These are phyloP conservation scores for Hedya salicella DNA, from an alignment of 2,888 invertebrate genomes.

Conservation along the genomic window DNA sequence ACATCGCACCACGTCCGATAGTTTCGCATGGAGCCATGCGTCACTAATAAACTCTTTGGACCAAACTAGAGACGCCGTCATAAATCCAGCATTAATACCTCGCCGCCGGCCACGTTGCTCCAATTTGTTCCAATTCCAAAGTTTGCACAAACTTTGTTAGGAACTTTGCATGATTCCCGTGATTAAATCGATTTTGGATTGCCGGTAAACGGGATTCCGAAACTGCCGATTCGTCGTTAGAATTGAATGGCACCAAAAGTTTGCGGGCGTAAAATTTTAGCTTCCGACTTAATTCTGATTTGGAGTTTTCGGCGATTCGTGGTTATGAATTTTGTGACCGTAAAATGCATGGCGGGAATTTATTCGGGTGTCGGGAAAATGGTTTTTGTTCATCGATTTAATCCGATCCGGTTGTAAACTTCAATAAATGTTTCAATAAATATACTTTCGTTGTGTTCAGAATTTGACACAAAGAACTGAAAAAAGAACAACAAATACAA, in stretches of 20 bases:
- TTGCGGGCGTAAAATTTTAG: constrained; percentile 72
- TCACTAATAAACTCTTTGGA: constrained; percentile 40
- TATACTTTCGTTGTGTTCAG: no score
- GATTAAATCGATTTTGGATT: constrained; percentile 83
- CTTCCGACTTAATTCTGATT: constrained; percentile 64
- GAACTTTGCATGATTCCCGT: constrained; percentile 81
- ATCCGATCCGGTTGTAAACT: no score
- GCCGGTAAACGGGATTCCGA: constrained; percentile 75
- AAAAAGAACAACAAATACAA: background rate
- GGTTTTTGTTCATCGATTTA: background rate
- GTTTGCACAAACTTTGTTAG: constrained; percentile 77
- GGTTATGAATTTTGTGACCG: constrained; percentile 34
- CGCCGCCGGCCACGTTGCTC: constrained; percentile 76
- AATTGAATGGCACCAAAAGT: constrained; percentile 70
- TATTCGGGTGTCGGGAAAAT: background rate
- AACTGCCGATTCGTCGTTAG: constrained; percentile 79
- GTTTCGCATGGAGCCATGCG: constrained; percentile 28
- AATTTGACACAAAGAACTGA: background rate
- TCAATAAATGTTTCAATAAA: no score
- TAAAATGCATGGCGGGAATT: constrained; percentile 14
- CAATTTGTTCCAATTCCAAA: constrained; percentile 81
- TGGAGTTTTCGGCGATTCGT: constrained; percentile 54
- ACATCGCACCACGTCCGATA: background rate
- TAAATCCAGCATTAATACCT: constrained; percentile 78
- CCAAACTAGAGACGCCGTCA: constrained; percentile 65